phyloP scores from a whole-genome alignment of 2,888 invertebrate genomes.

The Cataglyphis albicans region DNA sequence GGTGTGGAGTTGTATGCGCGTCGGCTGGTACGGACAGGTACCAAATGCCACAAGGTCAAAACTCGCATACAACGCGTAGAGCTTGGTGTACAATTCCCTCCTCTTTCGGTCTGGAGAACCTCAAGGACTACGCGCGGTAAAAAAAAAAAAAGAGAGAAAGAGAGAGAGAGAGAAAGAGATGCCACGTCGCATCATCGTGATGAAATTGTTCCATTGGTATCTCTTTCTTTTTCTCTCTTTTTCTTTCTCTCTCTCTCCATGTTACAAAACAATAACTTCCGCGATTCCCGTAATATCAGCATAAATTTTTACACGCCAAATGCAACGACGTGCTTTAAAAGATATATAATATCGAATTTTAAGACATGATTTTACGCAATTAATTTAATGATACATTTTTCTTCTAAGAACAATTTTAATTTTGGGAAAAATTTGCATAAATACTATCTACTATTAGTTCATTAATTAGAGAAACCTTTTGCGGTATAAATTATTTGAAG shows the following conservation, averaged over 20 bases:
- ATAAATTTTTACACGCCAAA: neutral
- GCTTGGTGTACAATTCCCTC: slow-evolving; percentile 32
- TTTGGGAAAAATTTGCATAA: neutral
- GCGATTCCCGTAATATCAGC: slow-evolving; percentile 2
- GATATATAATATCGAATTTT: neutral
- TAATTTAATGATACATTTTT: neutral
- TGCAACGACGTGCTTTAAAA: neutral
- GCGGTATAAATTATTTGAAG: neutral
- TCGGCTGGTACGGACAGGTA: slow-evolving; percentile 85
- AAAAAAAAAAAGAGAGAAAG: neutral
- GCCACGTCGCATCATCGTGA: slow-evolving; percentile 8
- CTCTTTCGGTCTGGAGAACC: slow-evolving; percentile 37
- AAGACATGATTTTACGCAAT: neutral
- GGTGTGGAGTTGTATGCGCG: slow-evolving; percentile 70
- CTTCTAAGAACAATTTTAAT: neutral
- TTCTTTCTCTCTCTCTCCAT: neutral
- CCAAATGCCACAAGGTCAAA: slow-evolving; percentile 85
- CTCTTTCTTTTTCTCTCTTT: neutral
- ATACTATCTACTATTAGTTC: neutral
- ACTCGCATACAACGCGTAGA: slow-evolving; percentile 64
- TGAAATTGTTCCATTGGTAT: slow-evolving; percentile 30
- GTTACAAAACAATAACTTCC: slow-evolving; percentile 33
- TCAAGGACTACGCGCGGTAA: slow-evolving; percentile 34
- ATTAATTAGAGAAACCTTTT: neutral
- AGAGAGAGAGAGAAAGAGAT: neutral